Evolutionary conservation across 1,140 invertebrate species (phyloP).

Genomic region (Macrostomum lignano): DNA sequence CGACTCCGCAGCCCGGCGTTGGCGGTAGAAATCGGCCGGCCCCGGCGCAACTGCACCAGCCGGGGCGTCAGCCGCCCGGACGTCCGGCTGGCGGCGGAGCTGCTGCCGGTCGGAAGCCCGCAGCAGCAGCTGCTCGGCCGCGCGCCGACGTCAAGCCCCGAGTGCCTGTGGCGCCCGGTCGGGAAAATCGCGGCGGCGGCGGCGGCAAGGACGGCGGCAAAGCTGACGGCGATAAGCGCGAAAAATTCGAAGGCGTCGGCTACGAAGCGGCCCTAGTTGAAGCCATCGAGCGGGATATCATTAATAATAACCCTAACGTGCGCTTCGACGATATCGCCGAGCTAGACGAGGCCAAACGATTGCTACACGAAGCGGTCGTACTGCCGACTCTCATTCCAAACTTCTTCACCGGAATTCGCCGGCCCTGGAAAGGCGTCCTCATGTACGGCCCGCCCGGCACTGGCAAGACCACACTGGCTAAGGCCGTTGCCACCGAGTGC

Average conservation of each 20-base stretch:
- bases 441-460: slow-evolving; percentile 93
- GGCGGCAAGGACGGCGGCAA: too few relatives aligned
- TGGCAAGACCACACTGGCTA: slow-evolving; percentile 93
- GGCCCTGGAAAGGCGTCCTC: slow-evolving; percentile 59
- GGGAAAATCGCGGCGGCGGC: too few relatives aligned
- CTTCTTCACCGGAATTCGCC: slow-evolving; percentile 78
- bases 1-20: neutral
- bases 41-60: too few relatives aligned
- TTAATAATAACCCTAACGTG: slow-evolving; percentile 86
- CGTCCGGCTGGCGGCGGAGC: too few relatives aligned
- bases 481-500: slow-evolving; percentile 95
- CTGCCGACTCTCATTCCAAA: slow-evolving; percentile 91
- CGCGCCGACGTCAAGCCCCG: too few relatives aligned
- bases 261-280: slow-evolving; percentile 75
- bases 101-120: too few relatives aligned
- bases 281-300: slow-evolving; percentile 74
- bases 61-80: too few relatives aligned
- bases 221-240: too few relatives aligned
- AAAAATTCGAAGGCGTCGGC: slow-evolving; percentile 63
- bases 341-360: slow-evolving; percentile 62
- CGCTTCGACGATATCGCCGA: slow-evolving; percentile 91
- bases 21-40: neutral
- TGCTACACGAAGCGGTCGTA: slow-evolving; percentile 86
- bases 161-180: too few relatives aligned
- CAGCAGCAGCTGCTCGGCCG: too few relatives aligned